Base-by-base conservation (phyloP, 1,140 invertebrate species). In the Trachelipus rathkii region DNA sequence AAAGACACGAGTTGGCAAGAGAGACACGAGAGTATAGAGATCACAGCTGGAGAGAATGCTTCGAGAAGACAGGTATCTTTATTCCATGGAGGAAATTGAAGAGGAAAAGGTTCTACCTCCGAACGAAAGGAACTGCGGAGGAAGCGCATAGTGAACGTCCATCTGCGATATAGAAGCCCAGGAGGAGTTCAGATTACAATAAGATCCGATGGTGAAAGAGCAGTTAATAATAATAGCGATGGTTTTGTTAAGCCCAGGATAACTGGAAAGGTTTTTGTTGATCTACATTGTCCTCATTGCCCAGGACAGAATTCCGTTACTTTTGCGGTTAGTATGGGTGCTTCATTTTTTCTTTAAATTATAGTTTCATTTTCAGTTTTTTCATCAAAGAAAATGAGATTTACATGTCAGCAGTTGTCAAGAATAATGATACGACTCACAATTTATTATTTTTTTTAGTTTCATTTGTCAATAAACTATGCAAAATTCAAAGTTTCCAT, bases 221-320 rank as follows among this genome's bases (percentile, higher is more conserved):
- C 19, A 23, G 68, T 70, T 11, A 33, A 33, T n/a, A n/a, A n/a
- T n/a, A 69, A 69, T 21, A 70, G 68, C 24, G 68, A 70, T 11
- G 68, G 68, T 21, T 21, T 15, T 33, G 68, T 33, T 10, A 21
- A 33, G 10, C 21, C 68, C 11, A 21, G 68, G 19, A 33, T 70
- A 11, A 10, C n/a, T 13, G 68, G 68, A 24, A 23, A 23, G 11
- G 10, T 70, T 11, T 70, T 23, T 70, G 68, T 70, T 11, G 68
- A 70, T 23, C 68, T 70, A 11, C 68, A 33, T 11, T 70, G 68
- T 21, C 68, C 68, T 3, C 68, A 70, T 33, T 70, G 68, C 10
- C 68, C 68, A 70, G 68, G 68, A 13, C 68, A 70, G 68, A 21
- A 10, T 4, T 70, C 68, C 10, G 11, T 70, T 21, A 70, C 68